Percentiles rank a stretch among this genome's conserved stretches.
These are phyloP conservation scores for Etheostoma perlongum DNA, from an alignment of 2,797 vertebrate species.

Conservation along the genomic window DNA sequence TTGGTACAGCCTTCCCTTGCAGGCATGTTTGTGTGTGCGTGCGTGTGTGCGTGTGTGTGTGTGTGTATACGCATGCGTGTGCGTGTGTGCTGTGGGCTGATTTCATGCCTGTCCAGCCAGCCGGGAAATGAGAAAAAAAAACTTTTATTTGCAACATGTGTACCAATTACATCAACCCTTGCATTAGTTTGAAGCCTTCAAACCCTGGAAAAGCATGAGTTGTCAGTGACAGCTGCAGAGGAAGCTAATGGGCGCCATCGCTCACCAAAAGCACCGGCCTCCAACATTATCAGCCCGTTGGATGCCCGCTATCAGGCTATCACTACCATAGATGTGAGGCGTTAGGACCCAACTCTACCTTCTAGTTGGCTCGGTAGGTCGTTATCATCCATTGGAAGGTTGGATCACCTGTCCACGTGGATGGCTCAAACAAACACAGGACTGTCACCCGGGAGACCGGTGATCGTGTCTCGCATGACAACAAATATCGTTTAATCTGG, in stretches of 20 bases:
- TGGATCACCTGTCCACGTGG: no score
- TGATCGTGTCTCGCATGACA: no score
- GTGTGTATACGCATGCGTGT: background rate
- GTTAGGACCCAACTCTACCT: no score
- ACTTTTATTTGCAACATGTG: constrained; percentile 27
- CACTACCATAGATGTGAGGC: no score
- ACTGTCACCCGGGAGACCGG: no score
- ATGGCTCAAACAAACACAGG: no score
- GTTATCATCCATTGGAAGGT: no score
- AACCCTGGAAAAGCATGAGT: constrained; percentile 15
- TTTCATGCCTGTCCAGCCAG: constrained; percentile 42
- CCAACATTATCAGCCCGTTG: no score
- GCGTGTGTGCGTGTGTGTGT: constrained; percentile 5
- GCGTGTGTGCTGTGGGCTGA: constrained; percentile 25
- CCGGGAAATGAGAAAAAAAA: background rate
- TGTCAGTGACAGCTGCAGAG: constrained; percentile 27
- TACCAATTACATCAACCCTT: constrained; percentile 42
- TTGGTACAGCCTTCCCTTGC: constrained; percentile 42
- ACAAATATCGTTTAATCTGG: no score
- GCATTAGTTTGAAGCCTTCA: constrained; percentile 39
- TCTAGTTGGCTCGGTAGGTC: no score
- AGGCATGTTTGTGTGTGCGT: constrained; percentile 29
- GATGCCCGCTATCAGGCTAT: no score
- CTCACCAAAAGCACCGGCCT: no score
- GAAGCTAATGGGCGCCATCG: background rate